A percentile compares a stretch with the other conserved stretches of the same genome.
These are phyloP conservation scores for Pentalonia nigronervosa DNA, from an alignment of 1,140 invertebrate species.

Conservation along the genomic window DNA sequence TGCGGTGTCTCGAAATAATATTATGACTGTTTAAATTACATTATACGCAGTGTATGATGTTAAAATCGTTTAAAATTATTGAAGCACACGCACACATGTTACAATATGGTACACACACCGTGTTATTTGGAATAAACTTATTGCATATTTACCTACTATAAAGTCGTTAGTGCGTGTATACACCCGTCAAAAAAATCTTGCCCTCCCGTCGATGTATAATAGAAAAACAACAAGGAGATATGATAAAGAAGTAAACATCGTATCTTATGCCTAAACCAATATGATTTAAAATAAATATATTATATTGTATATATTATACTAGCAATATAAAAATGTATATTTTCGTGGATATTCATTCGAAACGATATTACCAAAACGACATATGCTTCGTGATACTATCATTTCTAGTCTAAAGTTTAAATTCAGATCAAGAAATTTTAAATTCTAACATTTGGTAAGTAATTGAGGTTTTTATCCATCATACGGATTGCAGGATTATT, in stretches of 20 bases:
- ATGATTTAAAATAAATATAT: constrained; percentile 10
- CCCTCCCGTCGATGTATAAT: neutral
- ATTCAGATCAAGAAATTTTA: neutral
- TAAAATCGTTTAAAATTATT: constrained; percentile 19
- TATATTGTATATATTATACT: neutral
- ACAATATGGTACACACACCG: neutral
- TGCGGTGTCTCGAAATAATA: neutral
- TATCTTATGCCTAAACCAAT: constrained; percentile 14
- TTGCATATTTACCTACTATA: constrained; percentile 25
- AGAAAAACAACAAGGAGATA: neutral
- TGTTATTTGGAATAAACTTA: neutral
- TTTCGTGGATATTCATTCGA: neutral
- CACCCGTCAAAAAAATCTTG: neutral
- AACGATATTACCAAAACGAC: neutral
- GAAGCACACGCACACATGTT: neutral
- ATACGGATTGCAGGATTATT: neutral
- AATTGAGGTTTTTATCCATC: neutral
- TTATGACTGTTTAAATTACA: constrained; percentile 5
- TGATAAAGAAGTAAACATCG: neutral
- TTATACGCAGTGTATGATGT: neutral
- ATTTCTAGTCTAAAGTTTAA: too few species aligned
- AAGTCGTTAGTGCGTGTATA: neutral
- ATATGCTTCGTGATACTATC: neutral
- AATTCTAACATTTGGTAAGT: neutral
- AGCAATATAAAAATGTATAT: constrained; percentile 2